Evolutionary conservation across 2,113 vertebrate species (phyloP), one percentile per base, ranked within the genome.

Genomic region (Ceyx margarethae): DNA sequence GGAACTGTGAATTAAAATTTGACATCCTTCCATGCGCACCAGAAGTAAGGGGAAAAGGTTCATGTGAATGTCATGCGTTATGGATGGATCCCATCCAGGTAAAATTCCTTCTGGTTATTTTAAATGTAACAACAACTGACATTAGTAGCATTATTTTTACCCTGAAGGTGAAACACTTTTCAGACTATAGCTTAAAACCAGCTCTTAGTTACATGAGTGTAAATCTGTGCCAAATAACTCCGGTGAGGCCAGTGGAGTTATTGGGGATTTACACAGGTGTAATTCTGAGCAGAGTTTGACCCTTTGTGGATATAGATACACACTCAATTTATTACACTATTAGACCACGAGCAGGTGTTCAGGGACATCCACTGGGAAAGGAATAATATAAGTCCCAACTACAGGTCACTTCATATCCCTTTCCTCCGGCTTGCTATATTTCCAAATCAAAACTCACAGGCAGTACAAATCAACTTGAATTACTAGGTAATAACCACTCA

Each of bases 221-320:
- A 96, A 96, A 95, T 96, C 94, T 95, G 82, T 93, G 91, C 94
- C 91, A 96, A 87, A 93, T 87, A 89, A 94, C 87, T 93, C 89
- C 26, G 0, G 65, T 37, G 94, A 85, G 92, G 81, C 81, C 60
- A 48, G 51, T 33, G 82, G 81, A 94, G 79, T 96, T 96, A 92
- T 23, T 89, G 65, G 86, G 92, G 96, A 96, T 96, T 96, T 96
- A 93, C 96, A 94, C 68, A 8, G 72, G 94, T 91, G 85, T 96
- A 93, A 96, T 92, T 96, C 89, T 80, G 92, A 94, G 89, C 79
- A 81, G 87, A 89, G 85, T 68, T 75, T 91, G 89, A 92, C 89
- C 91, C 89, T 72, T 62, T 83, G 92, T 95, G 94, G 69, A 72
- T 94, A 94, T 73, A 95, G 93, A 93, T 93, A 91, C 66, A 73